Base-by-base conservation (phyloP, 1,140 invertebrate species). In the Cydia amplana region DNA sequence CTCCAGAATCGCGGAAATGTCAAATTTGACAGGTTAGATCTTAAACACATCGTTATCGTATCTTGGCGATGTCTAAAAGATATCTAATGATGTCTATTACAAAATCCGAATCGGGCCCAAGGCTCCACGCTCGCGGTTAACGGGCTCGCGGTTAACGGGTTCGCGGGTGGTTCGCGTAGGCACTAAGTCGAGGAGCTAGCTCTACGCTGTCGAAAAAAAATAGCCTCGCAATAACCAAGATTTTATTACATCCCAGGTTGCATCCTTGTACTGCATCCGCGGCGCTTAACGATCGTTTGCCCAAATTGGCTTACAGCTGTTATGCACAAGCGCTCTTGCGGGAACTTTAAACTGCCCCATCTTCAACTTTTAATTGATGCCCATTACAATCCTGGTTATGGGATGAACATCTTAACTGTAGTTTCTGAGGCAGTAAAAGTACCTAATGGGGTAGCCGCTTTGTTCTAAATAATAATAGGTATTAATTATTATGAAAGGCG, bases 341-440 rank as follows among this genome's bases (percentile, higher is more conserved):
- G 65, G 6, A 70, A 70, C 65, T 70, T 70, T 70, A 36, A 70
- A 70, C 65, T 70, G 65, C 65, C 65, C 32, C 65, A 70, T 70
- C 36, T 70, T 70, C 65, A 70, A 70, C 65, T 70, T 70, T 70
- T 70, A 70, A 70, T 70, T 70, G 65, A 70, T 40, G 65, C 28
- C 65, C 65, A 70, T 70, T 70, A 70, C 65, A 70, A 70, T 43
- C n/a, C 18, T 70, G 32, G 28, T 70, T 70, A 70, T 70, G 28
- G 28, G 64, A 67, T 67, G 64, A 70, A 70, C 28, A 70, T 70
- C 32, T 70, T 70, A 70, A 70, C 36, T 70, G 65, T 32, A 67
- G 64, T 70, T 70, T 70, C 65, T 20, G 28, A 70, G 28, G 64
- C 64, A 67, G 65, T 70, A 70, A 70, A 70, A 70, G 18, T 60